A percentile compares a stretch with the other conserved stretches of the same genome.
phyloP scores from a whole-genome alignment of 2,888 invertebrate genomes.

The Mesochorus sp. region DNA sequence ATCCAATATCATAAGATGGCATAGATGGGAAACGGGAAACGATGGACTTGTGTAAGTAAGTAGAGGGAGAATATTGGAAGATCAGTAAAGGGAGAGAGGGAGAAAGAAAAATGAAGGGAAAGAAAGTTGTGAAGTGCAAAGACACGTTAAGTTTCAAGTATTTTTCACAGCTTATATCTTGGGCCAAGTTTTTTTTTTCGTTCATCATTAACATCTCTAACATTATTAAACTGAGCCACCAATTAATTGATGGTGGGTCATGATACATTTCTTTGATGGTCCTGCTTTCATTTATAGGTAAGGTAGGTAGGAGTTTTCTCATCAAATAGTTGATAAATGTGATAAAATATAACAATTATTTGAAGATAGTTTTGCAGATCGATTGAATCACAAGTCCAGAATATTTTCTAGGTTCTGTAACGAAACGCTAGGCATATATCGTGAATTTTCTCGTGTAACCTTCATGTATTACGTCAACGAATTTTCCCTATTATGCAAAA shows the following conservation, averaged over 20 bases:
- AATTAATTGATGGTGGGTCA: too few species aligned
- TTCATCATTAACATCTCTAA: too few species aligned
- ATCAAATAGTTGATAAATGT: too few species aligned
- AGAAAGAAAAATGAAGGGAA: background rate
- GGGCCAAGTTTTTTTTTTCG: too few species aligned
- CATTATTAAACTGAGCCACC: too few species aligned
- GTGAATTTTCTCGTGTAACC: background rate
- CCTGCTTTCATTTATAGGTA: too few species aligned
- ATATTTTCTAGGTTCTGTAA: background rate
- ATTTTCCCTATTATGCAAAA: conserved; percentile 13
- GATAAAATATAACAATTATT: too few species aligned
- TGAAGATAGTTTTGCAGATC: too few species aligned
- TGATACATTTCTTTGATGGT: too few species aligned
- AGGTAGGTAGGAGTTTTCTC: too few species aligned
- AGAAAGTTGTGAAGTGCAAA: background rate
- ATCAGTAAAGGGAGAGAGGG: background rate
- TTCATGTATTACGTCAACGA: background rate
- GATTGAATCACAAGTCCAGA: background rate
- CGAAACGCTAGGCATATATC: background rate
- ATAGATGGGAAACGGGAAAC: background rate
- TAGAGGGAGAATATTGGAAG: conserved; percentile 16
- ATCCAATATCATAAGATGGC: conserved; percentile 47
- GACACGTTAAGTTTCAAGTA: conserved; percentile 14
- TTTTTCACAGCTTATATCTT: background rate
- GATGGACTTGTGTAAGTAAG: background rate